Percentiles rank a stretch among this genome's conserved stretches.
These are phyloP conservation scores for Merops nubicus DNA, from an alignment of 2,113 vertebrate genomes.

Conservation along the genomic window DNA sequence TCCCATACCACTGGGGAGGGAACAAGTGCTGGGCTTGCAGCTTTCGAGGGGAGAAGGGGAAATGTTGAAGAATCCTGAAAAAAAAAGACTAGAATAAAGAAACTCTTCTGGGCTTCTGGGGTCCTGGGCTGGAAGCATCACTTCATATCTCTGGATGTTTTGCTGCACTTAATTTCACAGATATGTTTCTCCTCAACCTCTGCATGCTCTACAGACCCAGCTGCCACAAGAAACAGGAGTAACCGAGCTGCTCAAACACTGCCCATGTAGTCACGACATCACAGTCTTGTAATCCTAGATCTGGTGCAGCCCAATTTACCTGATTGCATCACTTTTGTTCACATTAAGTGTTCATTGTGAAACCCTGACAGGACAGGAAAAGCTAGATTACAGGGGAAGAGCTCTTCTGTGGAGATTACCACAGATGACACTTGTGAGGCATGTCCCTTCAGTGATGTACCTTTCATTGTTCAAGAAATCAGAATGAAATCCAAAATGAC, in stretches of 20 bases:
- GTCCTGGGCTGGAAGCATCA: background rate
- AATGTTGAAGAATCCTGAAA: background rate
- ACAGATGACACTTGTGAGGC: background rate
- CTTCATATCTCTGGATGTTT: background rate
- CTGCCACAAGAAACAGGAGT: background rate
- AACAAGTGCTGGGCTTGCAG: background rate
- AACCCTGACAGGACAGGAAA: slow-evolving; percentile 46
- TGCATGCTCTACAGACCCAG: rapidly evolving
- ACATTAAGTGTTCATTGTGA: background rate
- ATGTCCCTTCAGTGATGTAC: background rate
- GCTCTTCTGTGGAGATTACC: background rate
- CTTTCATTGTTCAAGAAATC: background rate
- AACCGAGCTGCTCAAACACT: rapidly evolving
- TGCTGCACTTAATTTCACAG: background rate
- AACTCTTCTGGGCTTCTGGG: background rate
- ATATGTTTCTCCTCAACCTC: background rate
- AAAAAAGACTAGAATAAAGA: background rate
- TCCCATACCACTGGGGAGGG: background rate
- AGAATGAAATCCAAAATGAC: background rate
- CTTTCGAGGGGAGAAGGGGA: background rate
- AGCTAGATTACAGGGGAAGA: slow-evolving; percentile 31
- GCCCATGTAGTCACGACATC: background rate
- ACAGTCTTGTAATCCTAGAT: background rate
- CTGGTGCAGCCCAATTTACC: background rate
- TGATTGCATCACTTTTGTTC: background rate